Evolutionary conservation across 2,888 invertebrate genomes (phyloP).

Genomic region (Dicyrtomina minuta): DNA sequence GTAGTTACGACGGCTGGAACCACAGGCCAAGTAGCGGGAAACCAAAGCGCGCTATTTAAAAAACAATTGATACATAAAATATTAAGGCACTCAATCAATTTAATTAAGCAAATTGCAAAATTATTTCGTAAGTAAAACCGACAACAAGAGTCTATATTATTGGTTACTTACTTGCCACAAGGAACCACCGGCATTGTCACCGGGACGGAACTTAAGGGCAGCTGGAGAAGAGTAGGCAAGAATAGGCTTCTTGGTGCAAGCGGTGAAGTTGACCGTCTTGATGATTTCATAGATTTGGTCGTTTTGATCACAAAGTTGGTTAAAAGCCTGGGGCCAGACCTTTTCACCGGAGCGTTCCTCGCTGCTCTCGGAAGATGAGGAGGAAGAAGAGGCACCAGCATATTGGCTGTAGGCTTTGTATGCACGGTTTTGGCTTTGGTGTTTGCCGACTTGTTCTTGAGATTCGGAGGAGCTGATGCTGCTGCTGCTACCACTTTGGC

Average conservation of each 20-base stretch:
- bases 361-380: conserved; percentile 12
- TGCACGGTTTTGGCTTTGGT: background rate
- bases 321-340: too few relatives aligned
- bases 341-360: conserved; percentile 4
- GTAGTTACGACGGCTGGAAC: conserved; percentile 29
- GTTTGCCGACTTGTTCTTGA: background rate
- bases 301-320: conserved; percentile 41
- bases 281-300: too few relatives aligned
- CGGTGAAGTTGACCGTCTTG: conserved; percentile 58
- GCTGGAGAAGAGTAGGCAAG: conserved; percentile 45
- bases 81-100: too few relatives aligned
- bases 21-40: conserved; percentile 33
- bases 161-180: too few relatives aligned
- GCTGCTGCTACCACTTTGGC: background rate
- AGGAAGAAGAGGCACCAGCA: conserved; percentile 3
- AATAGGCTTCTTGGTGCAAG: conserved; percentile 55
- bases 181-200: too few relatives aligned
- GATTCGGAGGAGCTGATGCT: conserved; percentile 12
- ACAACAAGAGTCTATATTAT: background rate
- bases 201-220: too few relatives aligned
- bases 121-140: too few relatives aligned
- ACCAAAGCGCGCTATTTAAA: conserved; percentile 6
- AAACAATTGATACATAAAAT: too few relatives aligned
- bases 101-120: too few relatives aligned
- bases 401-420: conserved; percentile 10